A percentile compares a stretch with the other conserved stretches of the same genome.
These are phyloP conservation scores for Tetragnatha montana DNA, from an alignment of 2,888 invertebrate species.

Conservation along the genomic window DNA sequence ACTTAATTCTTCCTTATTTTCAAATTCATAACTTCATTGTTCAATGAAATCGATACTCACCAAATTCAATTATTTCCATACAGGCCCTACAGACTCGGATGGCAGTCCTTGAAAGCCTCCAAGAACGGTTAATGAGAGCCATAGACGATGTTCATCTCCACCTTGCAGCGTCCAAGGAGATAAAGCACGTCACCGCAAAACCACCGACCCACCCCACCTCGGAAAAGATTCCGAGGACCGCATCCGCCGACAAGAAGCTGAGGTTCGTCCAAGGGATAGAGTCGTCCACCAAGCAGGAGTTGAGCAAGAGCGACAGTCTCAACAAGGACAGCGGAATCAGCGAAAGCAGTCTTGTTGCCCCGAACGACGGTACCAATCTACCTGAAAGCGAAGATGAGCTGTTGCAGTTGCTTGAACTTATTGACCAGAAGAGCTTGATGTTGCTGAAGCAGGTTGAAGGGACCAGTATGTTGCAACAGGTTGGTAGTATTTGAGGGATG, in stretches of 20 bases:
- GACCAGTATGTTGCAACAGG: not conserved
- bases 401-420: constrained; percentile 60
- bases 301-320: constrained; percentile 61
- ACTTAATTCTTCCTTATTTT: no score
- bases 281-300: constrained; percentile 12
- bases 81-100: constrained; percentile 68
- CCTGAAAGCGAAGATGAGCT: constrained; percentile 62
- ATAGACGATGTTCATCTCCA: constrained; percentile 65
- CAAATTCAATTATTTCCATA: constrained; percentile 5
- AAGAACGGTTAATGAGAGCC: constrained; percentile 65
- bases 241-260: constrained; percentile 24
- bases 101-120: constrained; percentile 66
- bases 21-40: no score
- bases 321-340: constrained; percentile 71
- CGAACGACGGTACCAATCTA: not conserved
- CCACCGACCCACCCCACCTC: not conserved
- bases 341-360: constrained; percentile 45
- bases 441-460: constrained; percentile 62
- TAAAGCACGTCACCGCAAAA: not conserved
- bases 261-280: not conserved
- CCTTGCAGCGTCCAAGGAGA: constrained; percentile 40
- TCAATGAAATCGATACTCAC: no score
- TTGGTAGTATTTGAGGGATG: not conserved
- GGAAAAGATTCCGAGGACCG: not conserved
- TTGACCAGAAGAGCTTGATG: constrained; percentile 61